Evolutionary conservation across 2,888 invertebrate species (phyloP).

Genomic region (Calameuta pallipes): DNA sequence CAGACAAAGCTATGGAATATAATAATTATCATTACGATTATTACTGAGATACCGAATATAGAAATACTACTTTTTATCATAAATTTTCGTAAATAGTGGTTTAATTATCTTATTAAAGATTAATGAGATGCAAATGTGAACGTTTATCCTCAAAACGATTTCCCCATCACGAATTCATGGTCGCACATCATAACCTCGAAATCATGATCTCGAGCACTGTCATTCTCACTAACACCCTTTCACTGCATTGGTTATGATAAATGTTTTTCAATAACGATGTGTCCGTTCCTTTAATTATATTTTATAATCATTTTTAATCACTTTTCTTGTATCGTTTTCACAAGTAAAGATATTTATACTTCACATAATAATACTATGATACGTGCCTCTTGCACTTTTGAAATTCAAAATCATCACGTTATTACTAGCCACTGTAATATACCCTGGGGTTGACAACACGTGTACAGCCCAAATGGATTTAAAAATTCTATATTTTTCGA

Average conservation of each 20-base stretch:
- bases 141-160: constrained; percentile 21
- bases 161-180: constrained; percentile 13
- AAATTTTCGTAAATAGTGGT: constrained; percentile 56
- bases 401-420: background rate
- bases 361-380: background rate
- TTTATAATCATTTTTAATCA: background rate
- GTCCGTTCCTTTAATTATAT: constrained; percentile 13
- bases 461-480: background rate
- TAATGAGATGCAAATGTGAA: constrained; percentile 44
- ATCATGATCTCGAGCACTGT: background rate
- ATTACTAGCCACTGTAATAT: background rate
- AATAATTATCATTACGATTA: constrained; percentile 45
- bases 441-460: background rate
- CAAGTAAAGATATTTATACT: background rate
- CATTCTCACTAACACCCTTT: background rate
- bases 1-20: constrained; percentile 44
- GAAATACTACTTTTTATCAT: constrained; percentile 56
- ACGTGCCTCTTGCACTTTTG: background rate
- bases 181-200: constrained; percentile 13
- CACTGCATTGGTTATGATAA: constrained; percentile 40
- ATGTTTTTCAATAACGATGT: constrained; percentile 37
- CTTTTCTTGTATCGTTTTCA: background rate
- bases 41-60: constrained; percentile 51
- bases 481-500: background rate
- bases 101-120: constrained; percentile 52